These are phyloP conservation scores for Pseudococcus jackbeardsleyi DNA, from an alignment of 2,888 invertebrate species.

Conservation along the genomic window DNA sequence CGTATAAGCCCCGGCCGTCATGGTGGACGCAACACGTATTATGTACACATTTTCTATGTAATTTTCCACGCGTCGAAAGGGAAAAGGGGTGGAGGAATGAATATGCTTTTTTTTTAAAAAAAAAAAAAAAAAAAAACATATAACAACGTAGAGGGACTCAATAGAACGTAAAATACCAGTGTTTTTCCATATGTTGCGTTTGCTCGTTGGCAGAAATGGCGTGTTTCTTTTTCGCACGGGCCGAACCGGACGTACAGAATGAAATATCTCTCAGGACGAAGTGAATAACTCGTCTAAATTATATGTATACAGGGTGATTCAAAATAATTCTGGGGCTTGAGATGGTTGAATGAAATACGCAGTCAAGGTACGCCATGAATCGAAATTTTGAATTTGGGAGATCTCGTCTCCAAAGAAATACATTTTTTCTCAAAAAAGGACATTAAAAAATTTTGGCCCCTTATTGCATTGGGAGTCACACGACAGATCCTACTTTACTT, in stretches of 20 bases:
- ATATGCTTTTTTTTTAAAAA: not conserved
- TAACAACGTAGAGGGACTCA: not conserved
- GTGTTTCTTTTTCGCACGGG: not conserved
- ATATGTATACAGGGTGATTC: not conserved
- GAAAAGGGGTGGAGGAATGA: not conserved
- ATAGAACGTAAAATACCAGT: not conserved
- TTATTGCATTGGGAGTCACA: no score
- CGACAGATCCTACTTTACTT: no score
- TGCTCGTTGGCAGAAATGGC: not conserved
- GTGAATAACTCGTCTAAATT: not conserved
- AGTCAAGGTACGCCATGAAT: not conserved
- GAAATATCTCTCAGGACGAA: not conserved
- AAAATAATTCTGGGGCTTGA: not conserved
- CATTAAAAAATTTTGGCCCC: no score
- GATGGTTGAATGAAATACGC: not conserved
- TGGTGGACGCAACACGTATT: conserved; percentile 25
- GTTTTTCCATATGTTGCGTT: not conserved
- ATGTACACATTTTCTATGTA: not conserved
- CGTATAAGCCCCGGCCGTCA: not conserved
- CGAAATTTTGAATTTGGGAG: no score
- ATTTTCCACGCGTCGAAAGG: not conserved
- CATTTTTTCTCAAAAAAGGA: no score
- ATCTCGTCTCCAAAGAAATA: no score
- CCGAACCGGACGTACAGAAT: not conserved
- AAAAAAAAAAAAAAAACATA: no score